Base-by-base conservation (phyloP, 2,113 vertebrate species). In the Excalfactoria chinensis region DNA sequence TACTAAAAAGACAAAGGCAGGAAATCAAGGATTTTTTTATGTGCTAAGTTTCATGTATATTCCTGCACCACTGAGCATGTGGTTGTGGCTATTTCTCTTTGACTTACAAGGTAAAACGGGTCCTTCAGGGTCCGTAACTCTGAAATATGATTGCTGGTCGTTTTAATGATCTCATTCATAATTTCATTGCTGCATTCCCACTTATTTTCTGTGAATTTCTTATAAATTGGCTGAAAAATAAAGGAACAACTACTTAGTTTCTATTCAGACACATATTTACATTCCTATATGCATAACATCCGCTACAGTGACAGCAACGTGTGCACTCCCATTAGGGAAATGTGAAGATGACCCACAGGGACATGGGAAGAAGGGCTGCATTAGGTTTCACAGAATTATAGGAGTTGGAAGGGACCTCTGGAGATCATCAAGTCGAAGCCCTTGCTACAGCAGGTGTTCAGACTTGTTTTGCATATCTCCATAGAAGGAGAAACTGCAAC, bases 61-160 rank as follows among this genome's bases (percentile, higher is more conserved):
- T 75, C 56, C 43, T 75, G 72, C 37, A 85, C 4, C 59, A 62
- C 20, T 34, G 59, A 70, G 49, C 30, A 64, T 25, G 11, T 64
- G 40, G 30, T 23, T 68, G 30, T 77, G 58, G 58, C 70, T 18
- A 68, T 35, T 60, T 69, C 30, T 22, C 21, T 80, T 46, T 7
- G 87, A 93, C 97, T 98, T 90, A 99, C 98, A 20, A 97, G 94
- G 89, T 95, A 97, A 93, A 98, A 98, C 11, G 89, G 82, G 13
- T 97, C 90, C 25, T 97, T 97, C 43, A 99, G 93, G 8, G 97
- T 96, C 4, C 9, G 92, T 66, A 98, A 96, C 37, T 97, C 92
- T 2, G 75, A 72, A 77, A 98, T 92, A 13, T 96, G 85, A 4
- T 77, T 25, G 6, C 66, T 93, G 77, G 98, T 92, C 2, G 21